These are phyloP conservation scores for Capreolus pygargus DNA, from an alignment of 2,113 vertebrate species.

Conservation along the genomic window DNA sequence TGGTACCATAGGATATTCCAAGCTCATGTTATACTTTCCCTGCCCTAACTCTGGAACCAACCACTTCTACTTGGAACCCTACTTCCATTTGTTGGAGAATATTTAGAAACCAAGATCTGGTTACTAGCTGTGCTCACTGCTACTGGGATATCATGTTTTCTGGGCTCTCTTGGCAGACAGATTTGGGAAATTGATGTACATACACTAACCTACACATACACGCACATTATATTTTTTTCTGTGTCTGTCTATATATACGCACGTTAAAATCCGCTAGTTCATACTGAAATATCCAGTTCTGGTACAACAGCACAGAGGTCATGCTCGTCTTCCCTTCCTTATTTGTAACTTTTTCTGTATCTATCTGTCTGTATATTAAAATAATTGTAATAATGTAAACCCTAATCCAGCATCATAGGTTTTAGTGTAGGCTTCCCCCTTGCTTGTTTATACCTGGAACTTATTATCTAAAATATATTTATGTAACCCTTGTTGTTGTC, in stretches of 20 bases:
- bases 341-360: background rate
- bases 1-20: background rate
- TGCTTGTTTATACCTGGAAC: background rate
- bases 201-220: background rate
- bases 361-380: background rate
- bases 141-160: background rate
- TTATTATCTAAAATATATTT: background rate
- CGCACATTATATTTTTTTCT: background rate
- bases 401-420: background rate
- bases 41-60: background rate
- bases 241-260: background rate
- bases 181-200: background rate
- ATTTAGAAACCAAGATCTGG: conserved; percentile 5
- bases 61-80: background rate
- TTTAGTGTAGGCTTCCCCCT: background rate
- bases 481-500: background rate
- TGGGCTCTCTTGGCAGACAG: background rate
- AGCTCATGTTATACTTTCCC: background rate
- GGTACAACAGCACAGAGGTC: background rate
- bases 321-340: background rate
- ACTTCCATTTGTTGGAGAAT: background rate
- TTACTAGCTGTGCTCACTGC: background rate
- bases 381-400: background rate
- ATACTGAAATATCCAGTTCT: background rate
- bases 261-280: background rate